A percentile compares a stretch with the other conserved stretches of the same genome.
These are phyloP conservation scores for Ara ararauna DNA, from an alignment of 2,797 vertebrate genomes.

Conservation along the genomic window DNA sequence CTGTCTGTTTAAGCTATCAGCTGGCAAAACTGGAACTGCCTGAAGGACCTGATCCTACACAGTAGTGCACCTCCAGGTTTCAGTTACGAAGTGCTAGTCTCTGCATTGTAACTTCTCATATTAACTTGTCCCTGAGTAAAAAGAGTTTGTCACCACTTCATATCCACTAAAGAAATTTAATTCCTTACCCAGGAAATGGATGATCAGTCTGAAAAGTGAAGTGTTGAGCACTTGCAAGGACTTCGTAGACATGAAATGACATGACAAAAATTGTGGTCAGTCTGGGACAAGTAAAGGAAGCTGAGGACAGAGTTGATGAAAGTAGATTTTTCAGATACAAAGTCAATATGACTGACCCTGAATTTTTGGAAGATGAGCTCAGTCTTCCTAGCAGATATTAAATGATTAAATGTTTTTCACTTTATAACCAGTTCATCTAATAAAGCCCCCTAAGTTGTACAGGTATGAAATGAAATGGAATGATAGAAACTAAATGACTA, in stretches of 20 bases:
- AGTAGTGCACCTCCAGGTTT: neutral
- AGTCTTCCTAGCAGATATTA: slow-evolving; percentile 2
- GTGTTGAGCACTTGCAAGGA: neutral
- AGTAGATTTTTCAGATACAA: neutral
- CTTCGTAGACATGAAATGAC: slow-evolving; percentile 3
- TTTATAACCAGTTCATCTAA: neutral
- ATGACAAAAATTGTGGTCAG: neutral
- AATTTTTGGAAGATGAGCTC: slow-evolving; percentile 18
- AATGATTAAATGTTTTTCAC: neutral
- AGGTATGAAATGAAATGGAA: neutral
- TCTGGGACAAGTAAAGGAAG: neutral
- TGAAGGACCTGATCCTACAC: neutral
- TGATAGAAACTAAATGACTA: neutral
- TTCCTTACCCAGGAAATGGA: slow-evolving; percentile 35
- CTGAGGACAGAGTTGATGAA: neutral
- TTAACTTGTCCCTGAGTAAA: neutral
- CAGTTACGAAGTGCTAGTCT: neutral
- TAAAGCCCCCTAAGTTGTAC: neutral
- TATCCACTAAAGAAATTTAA: neutral
- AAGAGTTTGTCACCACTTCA: slow-evolving; percentile 15
- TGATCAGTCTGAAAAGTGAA: slow-evolving; percentile 12
- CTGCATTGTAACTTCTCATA: neutral
- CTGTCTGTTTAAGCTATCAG: neutral
- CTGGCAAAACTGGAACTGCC: neutral
- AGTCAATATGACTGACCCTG: neutral